phyloP scores from a whole-genome alignment of 2,113 vertebrate species.

The Hyperoodon ampullatus region DNA sequence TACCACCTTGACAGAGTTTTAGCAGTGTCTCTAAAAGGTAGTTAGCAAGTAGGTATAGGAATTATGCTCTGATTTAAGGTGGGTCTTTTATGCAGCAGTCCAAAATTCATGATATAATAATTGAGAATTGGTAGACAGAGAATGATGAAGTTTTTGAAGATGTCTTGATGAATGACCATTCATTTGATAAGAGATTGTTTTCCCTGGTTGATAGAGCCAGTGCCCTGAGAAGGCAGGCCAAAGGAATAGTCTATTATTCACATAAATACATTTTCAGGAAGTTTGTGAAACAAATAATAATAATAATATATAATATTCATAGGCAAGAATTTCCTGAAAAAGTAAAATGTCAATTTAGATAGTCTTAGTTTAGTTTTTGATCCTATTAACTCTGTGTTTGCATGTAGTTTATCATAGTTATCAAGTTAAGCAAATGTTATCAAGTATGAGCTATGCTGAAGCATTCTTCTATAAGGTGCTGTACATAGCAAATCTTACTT shows the following conservation, averaged over 20 bases:
- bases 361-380: not conserved
- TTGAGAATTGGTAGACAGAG: not conserved
- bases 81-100: not conserved
- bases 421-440: not conserved
- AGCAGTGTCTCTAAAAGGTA: not conserved
- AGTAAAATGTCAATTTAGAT: not conserved
- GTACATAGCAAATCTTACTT: not conserved
- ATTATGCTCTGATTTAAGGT: not conserved
- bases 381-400: not conserved
- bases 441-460: not conserved
- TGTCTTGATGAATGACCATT: not conserved
- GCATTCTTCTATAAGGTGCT: not conserved
- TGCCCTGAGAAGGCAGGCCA: not conserved
- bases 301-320: not conserved
- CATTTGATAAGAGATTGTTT: not conserved
- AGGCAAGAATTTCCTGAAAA: not conserved
- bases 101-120: not conserved
- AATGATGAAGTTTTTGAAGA: not conserved
- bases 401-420: not conserved
- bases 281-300: not conserved
- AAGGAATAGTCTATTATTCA: not conserved
- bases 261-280: not conserved
- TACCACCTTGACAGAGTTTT: not conserved
- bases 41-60: not conserved
- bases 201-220: not conserved